Percentiles rank a stretch among this genome's conserved stretches.
Conservation (phyloP, 2,797 vertebrate species). For the Pristis pectinata region DNA sequence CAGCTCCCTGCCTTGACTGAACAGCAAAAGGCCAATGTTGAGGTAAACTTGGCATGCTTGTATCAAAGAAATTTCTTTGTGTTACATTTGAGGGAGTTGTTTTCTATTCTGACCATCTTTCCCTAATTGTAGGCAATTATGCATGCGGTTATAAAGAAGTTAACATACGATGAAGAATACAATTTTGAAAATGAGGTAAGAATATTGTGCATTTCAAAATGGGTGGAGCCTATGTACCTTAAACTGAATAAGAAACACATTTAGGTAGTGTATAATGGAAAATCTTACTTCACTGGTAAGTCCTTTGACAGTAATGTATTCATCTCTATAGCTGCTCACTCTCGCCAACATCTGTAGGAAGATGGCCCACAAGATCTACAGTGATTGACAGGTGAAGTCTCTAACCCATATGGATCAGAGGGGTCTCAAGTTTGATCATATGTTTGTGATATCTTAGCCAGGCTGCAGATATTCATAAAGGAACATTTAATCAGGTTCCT, state of each 20-base stretch:
- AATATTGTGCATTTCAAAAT: too few relatives aligned
- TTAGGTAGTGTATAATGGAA: background rate
- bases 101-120: background rate
- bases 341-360: background rate
- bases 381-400: background rate
- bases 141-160: slow-evolving; percentile 94
- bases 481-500: background rate
- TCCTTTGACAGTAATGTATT: background rate
- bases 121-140: slow-evolving; percentile 73
- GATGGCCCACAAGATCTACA: background rate
- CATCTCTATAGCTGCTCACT: background rate
- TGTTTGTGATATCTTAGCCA: background rate
- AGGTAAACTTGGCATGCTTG: slow-evolving; percentile 61
- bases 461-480: background rate
- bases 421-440: background rate
- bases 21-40: slow-evolving; percentile 82
- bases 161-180: slow-evolving; percentile 96
- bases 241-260: background rate
- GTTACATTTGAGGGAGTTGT: background rate
- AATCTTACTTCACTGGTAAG: background rate
- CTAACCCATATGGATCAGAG: background rate
- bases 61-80: background rate
- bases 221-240: background rate
- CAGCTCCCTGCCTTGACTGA: slow-evolving; percentile 83
- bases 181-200: slow-evolving; percentile 97